Conservation (phyloP, 2,888 invertebrate genomes). For the Drosophila anomalata region DNA sequence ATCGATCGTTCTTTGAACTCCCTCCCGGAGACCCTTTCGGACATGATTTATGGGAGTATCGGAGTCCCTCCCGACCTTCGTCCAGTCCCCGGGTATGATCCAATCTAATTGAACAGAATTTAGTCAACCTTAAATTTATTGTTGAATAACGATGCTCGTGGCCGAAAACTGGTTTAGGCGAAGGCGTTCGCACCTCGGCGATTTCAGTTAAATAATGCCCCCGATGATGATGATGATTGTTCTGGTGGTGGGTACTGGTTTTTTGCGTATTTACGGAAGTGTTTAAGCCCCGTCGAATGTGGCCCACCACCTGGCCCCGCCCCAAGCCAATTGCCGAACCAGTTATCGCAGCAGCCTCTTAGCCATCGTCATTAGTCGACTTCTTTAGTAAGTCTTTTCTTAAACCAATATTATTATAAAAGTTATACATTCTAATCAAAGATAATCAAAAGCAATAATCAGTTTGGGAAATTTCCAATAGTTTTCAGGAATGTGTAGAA, state of each 20-base stretch:
- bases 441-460: not conserved
- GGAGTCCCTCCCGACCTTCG: not conserved
- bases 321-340: constrained; percentile 57
- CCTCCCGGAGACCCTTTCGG: not conserved
- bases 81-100: constrained; percentile 2
- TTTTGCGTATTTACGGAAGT: constrained; percentile 57
- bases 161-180: constrained; percentile 58
- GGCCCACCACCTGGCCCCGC: constrained; percentile 44
- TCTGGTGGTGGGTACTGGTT: constrained; percentile 51
- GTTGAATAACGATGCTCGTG: constrained; percentile 40
- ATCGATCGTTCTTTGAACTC: constrained; percentile 38
- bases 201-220: constrained; percentile 50
- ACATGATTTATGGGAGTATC: constrained; percentile 27
- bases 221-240: constrained; percentile 60
- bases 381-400: too few relatives aligned
- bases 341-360: constrained; percentile 43
- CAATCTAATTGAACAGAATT: constrained; percentile 44
- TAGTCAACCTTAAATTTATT: constrained; percentile 52
- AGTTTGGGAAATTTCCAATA: not conserved
- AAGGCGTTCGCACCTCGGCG: constrained; percentile 40
- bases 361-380: constrained; percentile 28
- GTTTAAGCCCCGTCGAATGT: constrained; percentile 24
- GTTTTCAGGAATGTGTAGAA: not conserved
- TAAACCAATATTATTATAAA: too few relatives aligned
- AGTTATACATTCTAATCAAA: not conserved